phyloP scores from a whole-genome alignment of 2,797 vertebrate genomes.

The Otus scops region DNA sequence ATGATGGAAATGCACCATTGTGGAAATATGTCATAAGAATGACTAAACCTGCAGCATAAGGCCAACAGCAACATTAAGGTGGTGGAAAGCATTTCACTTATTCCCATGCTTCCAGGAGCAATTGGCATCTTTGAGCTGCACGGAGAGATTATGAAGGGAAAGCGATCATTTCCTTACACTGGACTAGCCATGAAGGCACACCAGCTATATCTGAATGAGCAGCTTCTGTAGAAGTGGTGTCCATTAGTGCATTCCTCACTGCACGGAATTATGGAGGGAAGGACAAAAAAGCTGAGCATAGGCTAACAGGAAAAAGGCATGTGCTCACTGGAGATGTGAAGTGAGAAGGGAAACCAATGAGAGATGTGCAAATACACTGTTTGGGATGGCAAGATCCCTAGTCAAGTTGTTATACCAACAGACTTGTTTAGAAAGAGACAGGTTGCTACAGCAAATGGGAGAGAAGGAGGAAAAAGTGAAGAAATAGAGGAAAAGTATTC shows the following conservation, averaged over 20 bases:
- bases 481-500: neutral
- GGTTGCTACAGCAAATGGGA: constrained; percentile 1
- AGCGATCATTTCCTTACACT: neutral
- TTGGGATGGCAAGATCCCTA: neutral
- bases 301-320: neutral
- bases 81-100: constrained; percentile 42
- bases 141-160: neutral
- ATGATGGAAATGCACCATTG: constrained; percentile 47
- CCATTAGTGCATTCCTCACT: neutral
- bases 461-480: neutral
- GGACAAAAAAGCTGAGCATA: neutral
- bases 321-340: neutral
- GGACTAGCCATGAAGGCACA: neutral
- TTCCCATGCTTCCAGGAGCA: constrained; percentile 48
- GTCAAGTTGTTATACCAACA: neutral
- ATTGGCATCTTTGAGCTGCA: constrained; percentile 3
- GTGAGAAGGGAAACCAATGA: neutral
- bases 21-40: constrained; percentile 61
- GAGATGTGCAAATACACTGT: neutral
- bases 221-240: neutral
- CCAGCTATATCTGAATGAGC: neutral
- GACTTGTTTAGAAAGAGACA: neutral
- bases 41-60: constrained; percentile 47
- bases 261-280: neutral
- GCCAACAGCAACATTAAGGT: constrained; percentile 65